Evolutionary conservation across 2,888 invertebrate species (phyloP).

Genomic region (Dioctria linearis): DNA sequence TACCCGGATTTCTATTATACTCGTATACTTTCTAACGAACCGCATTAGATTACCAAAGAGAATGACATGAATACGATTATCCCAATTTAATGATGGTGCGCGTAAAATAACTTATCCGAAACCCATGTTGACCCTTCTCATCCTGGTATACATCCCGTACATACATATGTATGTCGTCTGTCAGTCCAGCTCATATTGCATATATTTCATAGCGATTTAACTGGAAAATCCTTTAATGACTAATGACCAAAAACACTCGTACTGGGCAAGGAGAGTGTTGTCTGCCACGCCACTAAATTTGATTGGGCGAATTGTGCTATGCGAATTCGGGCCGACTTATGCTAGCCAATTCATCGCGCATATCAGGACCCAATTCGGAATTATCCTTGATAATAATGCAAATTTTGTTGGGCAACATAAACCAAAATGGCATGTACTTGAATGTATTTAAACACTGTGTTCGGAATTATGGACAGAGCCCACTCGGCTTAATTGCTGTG

Average conservation of each 20-base stretch:
- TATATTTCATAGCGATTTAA: constrained; percentile 46
- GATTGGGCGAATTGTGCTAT: too few relatives aligned
- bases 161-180: too few relatives aligned
- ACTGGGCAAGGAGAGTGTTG: background rate
- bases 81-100: constrained; percentile 52
- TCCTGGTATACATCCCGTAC: background rate
- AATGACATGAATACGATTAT: constrained; percentile 58
- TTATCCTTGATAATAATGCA: constrained; percentile 42
- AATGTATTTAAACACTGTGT: constrained; percentile 16
- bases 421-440: constrained; percentile 21
- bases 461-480: constrained; percentile 26
- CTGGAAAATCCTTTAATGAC: constrained; percentile 49
- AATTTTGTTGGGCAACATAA: constrained; percentile 31
- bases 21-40: constrained; percentile 55
- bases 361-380: background rate
- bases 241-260: constrained; percentile 40
- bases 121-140: background rate
- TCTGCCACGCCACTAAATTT: too few relatives aligned
- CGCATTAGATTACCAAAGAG: constrained; percentile 54
- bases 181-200: constrained; percentile 6
- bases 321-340: too few relatives aligned
- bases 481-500: constrained; percentile 32
- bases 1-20: constrained; percentile 51
- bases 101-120: constrained; percentile 28
- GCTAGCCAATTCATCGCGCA: too few relatives aligned